Evolutionary conservation across 2,113 vertebrate genomes (phyloP).

Genomic region (Mionectes macconnelli): DNA sequence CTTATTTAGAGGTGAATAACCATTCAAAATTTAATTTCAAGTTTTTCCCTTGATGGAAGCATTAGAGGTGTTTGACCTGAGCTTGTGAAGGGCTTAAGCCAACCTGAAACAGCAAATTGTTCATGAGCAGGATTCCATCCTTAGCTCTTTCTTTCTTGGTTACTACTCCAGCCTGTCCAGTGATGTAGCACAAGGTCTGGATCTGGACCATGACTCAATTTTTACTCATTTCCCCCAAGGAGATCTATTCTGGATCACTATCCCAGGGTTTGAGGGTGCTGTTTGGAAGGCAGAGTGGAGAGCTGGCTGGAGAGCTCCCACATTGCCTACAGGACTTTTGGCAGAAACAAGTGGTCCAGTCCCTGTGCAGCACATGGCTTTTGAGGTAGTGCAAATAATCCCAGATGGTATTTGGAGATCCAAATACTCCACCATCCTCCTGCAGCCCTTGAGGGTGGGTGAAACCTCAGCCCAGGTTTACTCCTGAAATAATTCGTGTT

Average conservation of each 20-base stretch:
- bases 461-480: neutral
- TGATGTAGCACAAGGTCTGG: neutral
- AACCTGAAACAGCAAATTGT: neutral
- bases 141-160: neutral
- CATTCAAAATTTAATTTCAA: neutral
- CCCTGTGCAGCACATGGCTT: accelerated
- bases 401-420: neutral
- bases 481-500: neutral
- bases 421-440: too few relatives aligned
- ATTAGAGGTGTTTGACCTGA: neutral
- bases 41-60: neutral
- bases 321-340: neutral
- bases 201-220: neutral
- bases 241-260: neutral
- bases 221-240: neutral
- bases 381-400: neutral
- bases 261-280: neutral
- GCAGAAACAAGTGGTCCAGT: accelerated
- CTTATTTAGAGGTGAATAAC: neutral
- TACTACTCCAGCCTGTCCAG: neutral
- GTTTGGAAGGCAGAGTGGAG: neutral
- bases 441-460: neutral
- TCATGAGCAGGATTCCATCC: neutral
- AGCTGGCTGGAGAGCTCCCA: neutral
- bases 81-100: neutral